Conservation (phyloP, 1,140 invertebrate genomes). For the Danaus plexippus region DNA sequence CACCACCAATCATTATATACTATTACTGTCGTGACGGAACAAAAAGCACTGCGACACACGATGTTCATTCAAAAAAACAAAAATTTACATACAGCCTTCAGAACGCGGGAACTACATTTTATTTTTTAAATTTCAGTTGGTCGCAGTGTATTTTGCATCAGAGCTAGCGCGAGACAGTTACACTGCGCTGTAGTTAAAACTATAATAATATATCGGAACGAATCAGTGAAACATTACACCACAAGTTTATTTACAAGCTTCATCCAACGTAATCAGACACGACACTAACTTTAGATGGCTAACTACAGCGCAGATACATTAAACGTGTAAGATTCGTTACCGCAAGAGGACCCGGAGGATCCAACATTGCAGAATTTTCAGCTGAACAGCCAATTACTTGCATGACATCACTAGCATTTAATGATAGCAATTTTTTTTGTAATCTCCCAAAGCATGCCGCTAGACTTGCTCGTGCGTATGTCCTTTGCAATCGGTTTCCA, state of each 20-base stretch:
- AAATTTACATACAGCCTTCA: too few relatives aligned
- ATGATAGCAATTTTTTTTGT: conserved; percentile 26
- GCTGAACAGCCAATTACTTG: too few relatives aligned
- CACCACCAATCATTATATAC: conserved; percentile 42
- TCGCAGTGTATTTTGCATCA: conserved; percentile 31
- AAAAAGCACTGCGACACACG: conserved; percentile 27
- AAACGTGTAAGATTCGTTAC: conserved; percentile 9
- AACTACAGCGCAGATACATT: conserved; percentile 27
- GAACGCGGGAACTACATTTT: too few relatives aligned
- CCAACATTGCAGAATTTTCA: too few relatives aligned
- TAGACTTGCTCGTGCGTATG: conserved; percentile 26
- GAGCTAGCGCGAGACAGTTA: conserved; percentile 26
- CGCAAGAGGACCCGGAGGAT: not conserved
- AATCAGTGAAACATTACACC: not conserved
- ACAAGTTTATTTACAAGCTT: conserved; percentile 11
- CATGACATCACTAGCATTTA: not conserved
- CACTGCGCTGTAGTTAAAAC: conserved; percentile 26
- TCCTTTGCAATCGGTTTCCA: conserved; percentile 21
- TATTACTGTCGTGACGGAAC: conserved; percentile 43
- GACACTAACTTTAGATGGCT: conserved; percentile 11
- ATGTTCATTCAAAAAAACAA: not conserved
- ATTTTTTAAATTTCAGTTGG: not conserved
- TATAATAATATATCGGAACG: too few relatives aligned
- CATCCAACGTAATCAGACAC: conserved; percentile 6
- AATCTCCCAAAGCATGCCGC: conserved; percentile 33